Evolutionary conservation across 2,113 vertebrate species (phyloP), one percentile per base, ranked within the genome.

Genomic region (Pygoscelis antarcticus): DNA sequence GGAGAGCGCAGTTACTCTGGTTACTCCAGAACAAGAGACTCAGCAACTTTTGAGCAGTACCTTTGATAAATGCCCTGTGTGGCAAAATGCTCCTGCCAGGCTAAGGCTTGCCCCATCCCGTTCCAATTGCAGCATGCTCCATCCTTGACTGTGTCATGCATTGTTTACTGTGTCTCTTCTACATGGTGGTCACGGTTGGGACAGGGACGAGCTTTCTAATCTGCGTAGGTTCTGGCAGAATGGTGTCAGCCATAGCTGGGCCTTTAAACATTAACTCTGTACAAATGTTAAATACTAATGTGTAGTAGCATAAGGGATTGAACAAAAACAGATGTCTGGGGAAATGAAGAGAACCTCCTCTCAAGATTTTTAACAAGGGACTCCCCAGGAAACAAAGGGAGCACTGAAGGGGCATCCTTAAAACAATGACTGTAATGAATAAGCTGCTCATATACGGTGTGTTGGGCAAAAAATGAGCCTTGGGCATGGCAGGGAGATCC

Each of bases 181-280:
- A 1, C 3, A 0, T 6, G 22, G 14, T 52, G 36, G 26, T 15
- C 34, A 7, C 0, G 0, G 27, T 0, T 80, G 32, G 54, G 38
- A 15, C 0, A 1, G 27, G 34, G 42, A 27, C 55, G 38, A 72
- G n/a, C 42, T 72, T 62, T 91, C 49, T 60, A 3, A 19, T 60
- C 32, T 34, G 47, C 1, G 5, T n/a, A 5, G 30, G 42, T 16
- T 42, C 51, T 82, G 91, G 65, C 74, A 95, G 61, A 81, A 70
- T 60, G 64, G n/a, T 80, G 71, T 58, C 90, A 93, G 52, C 52
- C 11, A 0, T 51, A 74, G 51, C 62, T 11, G 42, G 27, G 44
- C 54, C 32, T 86, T 75, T 38, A 51, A 88, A 42, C 49, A 34
- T 66, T 47, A 81, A 66, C 71, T 88, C 38, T 1, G 1, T 68